These are phyloP conservation scores for Helogale parvula DNA, from an alignment of 2,113 vertebrate genomes.

Conservation along the genomic window DNA sequence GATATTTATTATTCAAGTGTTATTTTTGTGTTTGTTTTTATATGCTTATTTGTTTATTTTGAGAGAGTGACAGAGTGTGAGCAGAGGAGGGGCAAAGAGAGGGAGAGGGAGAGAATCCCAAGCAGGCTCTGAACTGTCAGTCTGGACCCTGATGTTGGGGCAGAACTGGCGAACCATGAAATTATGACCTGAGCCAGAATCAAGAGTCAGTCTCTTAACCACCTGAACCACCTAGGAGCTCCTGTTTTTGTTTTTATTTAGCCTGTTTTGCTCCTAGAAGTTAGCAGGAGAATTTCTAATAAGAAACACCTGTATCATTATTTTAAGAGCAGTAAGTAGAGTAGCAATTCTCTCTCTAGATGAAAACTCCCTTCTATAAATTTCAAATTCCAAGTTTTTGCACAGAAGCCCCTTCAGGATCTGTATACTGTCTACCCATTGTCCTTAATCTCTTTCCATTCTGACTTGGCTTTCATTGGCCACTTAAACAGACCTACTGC, in stretches of 20 bases:
- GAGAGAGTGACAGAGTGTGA: no score
- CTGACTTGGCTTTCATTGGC: background rate
- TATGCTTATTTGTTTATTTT: no score
- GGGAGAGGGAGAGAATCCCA: no score
- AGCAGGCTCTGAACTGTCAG: no score
- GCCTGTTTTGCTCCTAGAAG: background rate
- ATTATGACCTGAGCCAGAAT: no score
- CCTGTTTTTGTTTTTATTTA: background rate
- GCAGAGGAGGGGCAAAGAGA: no score
- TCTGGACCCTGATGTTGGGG: no score
- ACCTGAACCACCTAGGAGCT: no score
- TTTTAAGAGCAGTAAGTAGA: constrained; percentile 9
- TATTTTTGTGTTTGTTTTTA: background rate
- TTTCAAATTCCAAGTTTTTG: background rate
- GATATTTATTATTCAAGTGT: background rate
- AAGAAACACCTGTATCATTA: background rate
- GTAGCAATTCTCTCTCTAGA: background rate
- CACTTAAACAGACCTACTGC: background rate
- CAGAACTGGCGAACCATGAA: no score
- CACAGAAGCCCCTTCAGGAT: background rate
- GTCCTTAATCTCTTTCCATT: background rate
- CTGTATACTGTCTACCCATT: background rate
- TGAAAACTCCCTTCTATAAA: background rate
- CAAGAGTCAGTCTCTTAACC: no score
- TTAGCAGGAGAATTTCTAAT: background rate